Evolutionary conservation across 2,113 vertebrate genomes (phyloP).

Genomic region (Callaeas wilsoni): DNA sequence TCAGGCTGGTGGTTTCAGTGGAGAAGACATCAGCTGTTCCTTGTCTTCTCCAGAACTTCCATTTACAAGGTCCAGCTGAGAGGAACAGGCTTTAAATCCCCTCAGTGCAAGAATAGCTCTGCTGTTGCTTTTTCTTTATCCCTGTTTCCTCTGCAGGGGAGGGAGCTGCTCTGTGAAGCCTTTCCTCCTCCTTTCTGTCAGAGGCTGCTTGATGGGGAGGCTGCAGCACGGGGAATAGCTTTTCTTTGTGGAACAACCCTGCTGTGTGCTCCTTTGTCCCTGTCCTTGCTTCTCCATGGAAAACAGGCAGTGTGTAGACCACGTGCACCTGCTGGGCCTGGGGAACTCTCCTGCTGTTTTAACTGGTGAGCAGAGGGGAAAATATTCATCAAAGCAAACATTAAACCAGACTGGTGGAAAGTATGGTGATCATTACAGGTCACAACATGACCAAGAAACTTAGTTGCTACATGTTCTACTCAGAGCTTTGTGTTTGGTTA

Average conservation of each 20-base stretch:
- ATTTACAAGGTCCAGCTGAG: not conserved
- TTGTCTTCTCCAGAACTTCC: not conserved
- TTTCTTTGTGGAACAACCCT: not conserved
- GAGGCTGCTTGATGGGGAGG: not conserved
- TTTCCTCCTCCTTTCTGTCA: not conserved
- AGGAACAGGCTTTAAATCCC: not conserved
- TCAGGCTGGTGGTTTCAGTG: not conserved
- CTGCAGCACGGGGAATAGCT: not conserved
- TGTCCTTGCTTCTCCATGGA: not conserved
- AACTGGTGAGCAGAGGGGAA: not conserved
- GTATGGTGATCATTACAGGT: not conserved
- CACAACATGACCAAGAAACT: not conserved
- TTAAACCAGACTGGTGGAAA: not conserved
- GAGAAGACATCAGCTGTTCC: not conserved
- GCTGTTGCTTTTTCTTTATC: not conserved
- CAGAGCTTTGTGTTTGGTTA: not conserved
- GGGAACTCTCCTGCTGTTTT: not conserved
- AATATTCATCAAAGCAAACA: not conserved
- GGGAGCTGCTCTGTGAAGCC: not conserved
- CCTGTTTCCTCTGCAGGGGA: not conserved
- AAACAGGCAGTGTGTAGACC: not conserved
- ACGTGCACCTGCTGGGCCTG: not conserved
- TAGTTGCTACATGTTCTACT: not conserved
- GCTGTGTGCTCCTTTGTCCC: not conserved
- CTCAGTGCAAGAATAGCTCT: not conserved